Evolutionary conservation across 2,113 vertebrate genomes (phyloP).

Genomic region (Myodes glareolus): DNA sequence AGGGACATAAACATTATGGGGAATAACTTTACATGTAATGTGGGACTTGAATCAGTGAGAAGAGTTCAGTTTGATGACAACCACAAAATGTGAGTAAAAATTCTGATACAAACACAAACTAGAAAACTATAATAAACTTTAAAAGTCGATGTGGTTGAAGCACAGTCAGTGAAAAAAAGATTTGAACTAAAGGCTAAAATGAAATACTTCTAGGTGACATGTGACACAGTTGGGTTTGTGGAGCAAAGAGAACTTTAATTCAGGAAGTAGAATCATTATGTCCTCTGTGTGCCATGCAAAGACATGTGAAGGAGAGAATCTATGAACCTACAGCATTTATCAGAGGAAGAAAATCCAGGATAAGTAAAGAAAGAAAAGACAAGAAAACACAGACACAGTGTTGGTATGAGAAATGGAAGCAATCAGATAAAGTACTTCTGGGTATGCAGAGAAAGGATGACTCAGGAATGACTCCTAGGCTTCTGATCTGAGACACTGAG

Average conservation of each 20-base stretch:
- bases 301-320: neutral
- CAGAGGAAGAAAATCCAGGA: slow-evolving; percentile 1
- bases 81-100: neutral
- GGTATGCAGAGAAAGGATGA: neutral
- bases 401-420: slow-evolving; percentile 8
- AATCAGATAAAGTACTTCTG: slow-evolving; percentile 24
- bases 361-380: neutral
- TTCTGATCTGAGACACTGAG: slow-evolving; percentile 38
- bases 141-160: neutral
- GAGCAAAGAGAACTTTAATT: neutral
- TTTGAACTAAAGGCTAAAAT: neutral
- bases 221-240: neutral
- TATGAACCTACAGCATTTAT: neutral
- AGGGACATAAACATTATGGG: neutral
- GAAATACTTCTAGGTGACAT: neutral
- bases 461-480: slow-evolving; percentile 22
- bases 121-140: neutral
- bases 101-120: neutral
- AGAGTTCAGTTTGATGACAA: neutral
- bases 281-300: neutral
- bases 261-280: neutral
- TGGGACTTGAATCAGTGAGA: neutral
- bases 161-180: neutral
- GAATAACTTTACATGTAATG: neutral
- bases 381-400: slow-evolving; percentile 11